A percentile compares a stretch with the other conserved stretches of the same genome.
phyloP scores from a whole-genome alignment of 2,113 vertebrate species.

The crab-eating macaque (Macaca fascicularis) region T2T-MFA8v1.1 NC_088389.1:82232501-82233000 shows the following conservation, averaged over 20 bases:
- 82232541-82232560: not conserved
- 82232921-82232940: slow-evolving; percentile 29
- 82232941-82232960: slow-evolving; percentile 51
- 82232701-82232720: not conserved
- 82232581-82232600: slow-evolving; percentile 26
- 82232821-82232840: not conserved
- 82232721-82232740: not conserved
- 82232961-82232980: not conserved
- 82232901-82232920: not conserved
- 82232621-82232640: not conserved
- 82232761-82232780: not conserved
- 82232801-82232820: slow-evolving; percentile 1
- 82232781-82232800: not conserved
- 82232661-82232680: not conserved
- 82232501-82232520: not conserved
- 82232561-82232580: not conserved
- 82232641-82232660: slow-evolving; percentile 19
- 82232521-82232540: not conserved
- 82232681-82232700: not conserved
- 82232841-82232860: slow-evolving; percentile 56
- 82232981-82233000: not conserved
- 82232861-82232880: slow-evolving; percentile 50
- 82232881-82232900: slow-evolving; percentile 48
- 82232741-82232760: not conserved
- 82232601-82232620: not conserved